These are phyloP conservation scores for Dryoscopus gambensis DNA, from an alignment of 2,113 vertebrate species.

Conservation along the genomic window DNA sequence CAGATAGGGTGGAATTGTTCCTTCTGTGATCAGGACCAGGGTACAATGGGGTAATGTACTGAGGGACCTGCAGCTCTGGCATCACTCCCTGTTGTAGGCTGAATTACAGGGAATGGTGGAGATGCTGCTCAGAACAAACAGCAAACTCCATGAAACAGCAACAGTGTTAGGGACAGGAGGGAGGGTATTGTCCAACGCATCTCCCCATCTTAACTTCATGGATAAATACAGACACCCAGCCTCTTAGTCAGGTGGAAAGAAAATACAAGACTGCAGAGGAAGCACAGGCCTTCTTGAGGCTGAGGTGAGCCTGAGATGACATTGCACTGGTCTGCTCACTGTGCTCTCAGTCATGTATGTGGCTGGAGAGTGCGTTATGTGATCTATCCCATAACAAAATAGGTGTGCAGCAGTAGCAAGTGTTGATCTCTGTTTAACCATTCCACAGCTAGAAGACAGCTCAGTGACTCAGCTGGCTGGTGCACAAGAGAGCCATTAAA, in stretches of 20 bases:
- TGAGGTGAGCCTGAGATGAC: background rate
- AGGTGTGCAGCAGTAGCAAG: background rate
- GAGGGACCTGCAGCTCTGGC: background rate
- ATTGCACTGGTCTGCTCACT: rapidly evolving
- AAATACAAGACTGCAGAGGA: background rate
- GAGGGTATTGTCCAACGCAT: background rate
- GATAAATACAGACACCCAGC: background rate
- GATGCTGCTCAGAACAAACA: background rate
- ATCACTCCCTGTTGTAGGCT: background rate
- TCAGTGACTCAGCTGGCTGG: background rate
- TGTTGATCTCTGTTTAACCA: background rate
- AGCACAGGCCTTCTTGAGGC: background rate
- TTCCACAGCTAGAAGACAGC: background rate
- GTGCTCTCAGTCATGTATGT: background rate
- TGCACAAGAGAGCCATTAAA: background rate
- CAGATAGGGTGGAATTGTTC: background rate
- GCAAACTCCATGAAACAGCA: background rate
- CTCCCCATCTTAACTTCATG: background rate
- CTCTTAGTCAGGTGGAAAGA: background rate
- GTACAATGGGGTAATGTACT: too few relatives aligned
- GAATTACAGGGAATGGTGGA: background rate
- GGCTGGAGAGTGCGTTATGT: background rate
- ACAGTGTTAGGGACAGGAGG: too few relatives aligned
- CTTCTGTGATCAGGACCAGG: background rate
- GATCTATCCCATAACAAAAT: background rate